These are phyloP conservation scores for Virgularia gustaviana DNA, from an alignment of 92 coral and sea anemone genomes.

Conservation along the genomic window DNA sequence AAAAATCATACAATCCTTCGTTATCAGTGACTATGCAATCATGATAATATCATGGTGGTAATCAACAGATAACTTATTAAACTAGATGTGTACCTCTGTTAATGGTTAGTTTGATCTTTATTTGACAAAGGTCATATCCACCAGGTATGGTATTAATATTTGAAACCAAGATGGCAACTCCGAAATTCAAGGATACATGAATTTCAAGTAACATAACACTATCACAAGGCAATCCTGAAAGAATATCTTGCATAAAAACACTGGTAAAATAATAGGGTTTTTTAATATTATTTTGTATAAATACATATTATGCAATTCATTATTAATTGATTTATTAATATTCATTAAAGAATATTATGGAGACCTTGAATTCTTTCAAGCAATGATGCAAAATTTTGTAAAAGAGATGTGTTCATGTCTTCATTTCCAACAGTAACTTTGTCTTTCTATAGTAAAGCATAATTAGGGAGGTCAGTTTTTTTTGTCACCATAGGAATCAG, in stretches of 20 bases:
- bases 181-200: slow-evolving; percentile 15
- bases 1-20: too few relatives aligned
- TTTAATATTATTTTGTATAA: too few relatives aligned
- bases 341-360: background rate
- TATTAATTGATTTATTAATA: too few relatives aligned
- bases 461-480: too few relatives aligned
- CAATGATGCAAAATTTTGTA: slow-evolving; percentile 31
- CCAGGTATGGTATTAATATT: slow-evolving; percentile 12
- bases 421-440: background rate
- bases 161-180: slow-evolving; percentile 2
- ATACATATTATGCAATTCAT: too few relatives aligned
- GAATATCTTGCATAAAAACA: too few relatives aligned
- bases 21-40: too few relatives aligned
- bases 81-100: slow-evolving; percentile 3
- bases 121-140: slow-evolving; percentile 16
- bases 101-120: background rate
- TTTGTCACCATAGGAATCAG: too few relatives aligned
- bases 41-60: too few relatives aligned
- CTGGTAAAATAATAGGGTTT: too few relatives aligned
- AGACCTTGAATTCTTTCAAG: slow-evolving; percentile 53
- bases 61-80: too few relatives aligned
- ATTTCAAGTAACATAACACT: slow-evolving; percentile 10
- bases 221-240: slow-evolving; percentile 9
- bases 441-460: too few relatives aligned
- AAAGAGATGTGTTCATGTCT: background rate